Evolutionary conservation across 92 coral and sea anemone genomes (phyloP), one percentile per base, ranked within the genome.

Genomic region (Nematostella vectensis): DNA sequence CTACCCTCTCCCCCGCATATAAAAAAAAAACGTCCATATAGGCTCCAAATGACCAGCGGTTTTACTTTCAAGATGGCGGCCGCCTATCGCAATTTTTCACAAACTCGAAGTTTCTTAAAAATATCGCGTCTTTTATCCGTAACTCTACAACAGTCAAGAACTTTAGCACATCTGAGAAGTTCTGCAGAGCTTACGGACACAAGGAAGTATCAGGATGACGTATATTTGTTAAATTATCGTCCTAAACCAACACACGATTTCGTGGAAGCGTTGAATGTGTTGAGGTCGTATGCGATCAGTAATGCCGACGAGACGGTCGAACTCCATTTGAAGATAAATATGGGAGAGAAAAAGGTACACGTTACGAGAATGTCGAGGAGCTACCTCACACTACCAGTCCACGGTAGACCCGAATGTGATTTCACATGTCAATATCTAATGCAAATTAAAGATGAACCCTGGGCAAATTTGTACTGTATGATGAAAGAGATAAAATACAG

Each of bases 321-420:
- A 51, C 69, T 91, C 24, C 86, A 87, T 54, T 40, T 91, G 64
- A 91, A 82, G 63, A 62, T 85, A 17, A 55, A 80, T 24, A 80
- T 85, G 95, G 95, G 95, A 49, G 83, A 70, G 37, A 85, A 85
- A 23, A 71, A 62, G 94, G 94, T 69, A 48, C 49, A 31, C 18
- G 16, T 24, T 29, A 56, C 20, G 18, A 11, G 3, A 50, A 50
- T 8, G 10, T 4, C 17, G 19, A 6, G 19, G n/a, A n/a, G n/a
- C n/a, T n/a, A n/a, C n/a, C n/a, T n/a, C n/a, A n/a, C n/a, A n/a
- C n/a, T n/a, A n/a, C n/a, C n/a, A n/a, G n/a, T n/a, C n/a, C n/a
- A n/a, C n/a, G n/a, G n/a, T n/a, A n/a, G n/a, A n/a, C n/a, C n/a
- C n/a, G n/a, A n/a, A n/a, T n/a, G n/a, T n/a, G n/a, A n/a, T n/a